These are phyloP conservation scores for Calidris pugnax DNA, from an alignment of 2,113 vertebrate species.

Conservation along the genomic window DNA sequence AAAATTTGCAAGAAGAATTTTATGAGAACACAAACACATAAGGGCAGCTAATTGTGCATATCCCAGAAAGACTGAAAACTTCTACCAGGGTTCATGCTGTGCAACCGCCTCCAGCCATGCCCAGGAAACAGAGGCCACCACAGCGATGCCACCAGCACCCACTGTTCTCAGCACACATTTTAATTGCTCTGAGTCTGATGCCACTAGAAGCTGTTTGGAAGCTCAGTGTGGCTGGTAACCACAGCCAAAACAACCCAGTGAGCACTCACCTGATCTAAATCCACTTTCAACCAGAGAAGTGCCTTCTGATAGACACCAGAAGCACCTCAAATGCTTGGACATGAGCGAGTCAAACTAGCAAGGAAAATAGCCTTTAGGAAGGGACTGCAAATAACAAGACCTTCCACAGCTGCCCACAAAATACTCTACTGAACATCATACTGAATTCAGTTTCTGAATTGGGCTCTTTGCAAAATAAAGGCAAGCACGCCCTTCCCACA, in stretches of 20 bases:
- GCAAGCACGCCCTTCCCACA: background rate
- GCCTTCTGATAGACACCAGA: background rate
- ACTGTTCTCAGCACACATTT: background rate
- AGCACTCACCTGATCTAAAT: background rate
- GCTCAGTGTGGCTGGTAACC: background rate
- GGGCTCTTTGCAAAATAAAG: background rate
- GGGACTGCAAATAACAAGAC: background rate
- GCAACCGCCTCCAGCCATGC: background rate
- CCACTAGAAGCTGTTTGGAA: background rate
- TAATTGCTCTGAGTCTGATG: background rate
- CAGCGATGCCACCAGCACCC: background rate
- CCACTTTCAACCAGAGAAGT: background rate
- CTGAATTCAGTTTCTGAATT: background rate
- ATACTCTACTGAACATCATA: rapidly evolving
- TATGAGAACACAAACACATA: background rate
- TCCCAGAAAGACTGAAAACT: background rate
- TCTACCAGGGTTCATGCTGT: background rate
- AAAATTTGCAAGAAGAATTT: background rate
- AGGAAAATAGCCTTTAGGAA: background rate
- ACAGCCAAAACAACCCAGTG: background rate
- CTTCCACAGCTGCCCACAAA: background rate
- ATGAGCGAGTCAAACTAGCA: background rate
- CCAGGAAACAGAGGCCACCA: background rate
- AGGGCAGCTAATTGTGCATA: background rate
- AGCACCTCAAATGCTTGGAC: background rate